Evolutionary conservation across 2,888 invertebrate species (phyloP).

Genomic region (Andrena hattorfiana): DNA sequence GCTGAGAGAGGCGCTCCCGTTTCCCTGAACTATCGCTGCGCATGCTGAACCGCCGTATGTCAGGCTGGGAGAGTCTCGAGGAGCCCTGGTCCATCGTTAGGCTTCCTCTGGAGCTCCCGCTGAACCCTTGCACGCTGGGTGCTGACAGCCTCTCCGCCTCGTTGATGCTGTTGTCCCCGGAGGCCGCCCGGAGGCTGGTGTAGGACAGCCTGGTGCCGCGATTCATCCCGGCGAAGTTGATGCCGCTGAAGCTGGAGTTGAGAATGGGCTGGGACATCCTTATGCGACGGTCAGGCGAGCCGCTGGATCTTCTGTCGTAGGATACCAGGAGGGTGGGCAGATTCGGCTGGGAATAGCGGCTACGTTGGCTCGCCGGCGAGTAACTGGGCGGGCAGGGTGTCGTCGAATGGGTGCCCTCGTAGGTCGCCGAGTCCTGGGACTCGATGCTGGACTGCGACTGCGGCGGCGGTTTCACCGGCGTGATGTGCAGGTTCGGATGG

Average conservation of each 20-base stretch:
- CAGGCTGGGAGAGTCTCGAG: constrained; percentile 75
- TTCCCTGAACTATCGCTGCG: constrained; percentile 70
- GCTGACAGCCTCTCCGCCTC: constrained; percentile 77
- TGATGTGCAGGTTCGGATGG: constrained; percentile 81
- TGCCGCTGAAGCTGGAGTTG: constrained; percentile 77
- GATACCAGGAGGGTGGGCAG: constrained; percentile 79
- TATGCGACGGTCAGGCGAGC: constrained; percentile 76
- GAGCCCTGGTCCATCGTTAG: constrained; percentile 61
- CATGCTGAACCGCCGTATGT: constrained; percentile 67
- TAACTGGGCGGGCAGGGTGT: constrained; percentile 78
- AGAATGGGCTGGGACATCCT: constrained; percentile 82
- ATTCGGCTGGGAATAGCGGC: constrained; percentile 82
- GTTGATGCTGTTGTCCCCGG: constrained; percentile 79
- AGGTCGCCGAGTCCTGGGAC: constrained; percentile 77
- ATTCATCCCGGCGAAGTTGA: constrained; percentile 75
- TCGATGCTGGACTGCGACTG: constrained; percentile 80
- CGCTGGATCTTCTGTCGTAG: constrained; percentile 68
- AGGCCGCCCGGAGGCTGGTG: constrained; percentile 77
- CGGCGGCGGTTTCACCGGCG: constrained; percentile 71
- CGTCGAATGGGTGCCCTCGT: constrained; percentile 76
- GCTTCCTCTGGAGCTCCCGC: constrained; percentile 66
- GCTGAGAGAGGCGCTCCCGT: constrained; percentile 80
- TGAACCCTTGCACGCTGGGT: constrained; percentile 72
- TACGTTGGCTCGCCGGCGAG: constrained; percentile 80
- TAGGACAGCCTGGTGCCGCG: constrained; percentile 78